Base-by-base conservation (phyloP, 2,888 invertebrate species). In the Pterostichus madidus region DNA sequence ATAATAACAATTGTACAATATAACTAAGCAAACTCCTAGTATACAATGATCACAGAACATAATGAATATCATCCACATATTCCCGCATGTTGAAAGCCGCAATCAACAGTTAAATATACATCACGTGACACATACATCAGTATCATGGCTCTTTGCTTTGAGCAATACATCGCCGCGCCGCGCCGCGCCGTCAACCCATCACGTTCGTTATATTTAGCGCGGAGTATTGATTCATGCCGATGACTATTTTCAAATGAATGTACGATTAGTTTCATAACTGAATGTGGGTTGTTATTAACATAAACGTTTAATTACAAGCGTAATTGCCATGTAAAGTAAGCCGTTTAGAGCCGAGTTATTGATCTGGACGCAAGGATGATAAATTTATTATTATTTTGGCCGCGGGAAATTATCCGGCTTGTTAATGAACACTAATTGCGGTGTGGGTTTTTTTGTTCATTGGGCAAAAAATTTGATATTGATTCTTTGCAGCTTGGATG, bases 321-420 rank as follows among this genome's bases (percentile, higher is more conserved):
- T 71, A 71, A 71, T 71, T 71, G 44, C 68, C 44, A 71, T 52
- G 75, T 75, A 75, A 49, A 52, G 24, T 75, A 75, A 75, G 75
- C 32, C 75, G 53, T 73, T 73, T 24, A 73, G 46, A 17, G 46
- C 73, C 13, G 39, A 44, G 56, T 56, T 71, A 71, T 71, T 71
- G 68, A 71, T 71, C 68, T 71, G n/a, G 56, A 17, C 56, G 2
- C 13, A 10, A 15, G 46, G 68, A 71, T 71, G 68, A 71, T 71
- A 71, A 46, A 71, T 71, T 71, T 71, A 71, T 71, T 64, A 64
- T 64, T 71, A 71, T 71, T 71, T 46, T 44, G 68, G 39, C 68
- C 68, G 44, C 39, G 46, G 39, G 68, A 71, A 44, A 46, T 71
- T 71, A 44, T 64, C 44, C 44, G 11, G 56, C 56, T 11, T 44